phyloP scores from a whole-genome alignment of 2,113 vertebrate genomes.

The Jaculus jaculus region DNA sequence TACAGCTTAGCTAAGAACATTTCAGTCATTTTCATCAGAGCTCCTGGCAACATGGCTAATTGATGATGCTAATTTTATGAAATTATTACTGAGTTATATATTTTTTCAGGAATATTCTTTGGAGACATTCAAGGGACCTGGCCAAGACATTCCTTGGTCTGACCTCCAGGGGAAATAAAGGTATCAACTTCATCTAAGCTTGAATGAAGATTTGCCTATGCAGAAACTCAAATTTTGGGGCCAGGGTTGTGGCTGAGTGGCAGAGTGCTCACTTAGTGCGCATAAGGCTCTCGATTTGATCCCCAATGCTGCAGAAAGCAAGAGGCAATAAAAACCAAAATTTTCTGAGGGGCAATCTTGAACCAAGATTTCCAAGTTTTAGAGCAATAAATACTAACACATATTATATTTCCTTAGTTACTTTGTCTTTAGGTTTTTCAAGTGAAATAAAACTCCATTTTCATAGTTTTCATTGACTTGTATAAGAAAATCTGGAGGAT shows the following conservation, averaged over 20 bases:
- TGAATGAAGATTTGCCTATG: neutral
- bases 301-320: neutral
- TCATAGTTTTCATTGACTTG: neutral
- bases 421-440: neutral
- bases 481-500: neutral
- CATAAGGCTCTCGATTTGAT: neutral
- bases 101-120: slow-evolving; percentile 10
- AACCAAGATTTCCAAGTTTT: neutral
- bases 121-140: neutral
- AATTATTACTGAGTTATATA: neutral
- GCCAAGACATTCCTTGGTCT: neutral
- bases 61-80: neutral
- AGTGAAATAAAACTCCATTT: neutral
- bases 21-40: neutral
- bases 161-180: neutral
- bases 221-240: neutral
- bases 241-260: too few relatives aligned
- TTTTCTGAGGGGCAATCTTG: neutral
- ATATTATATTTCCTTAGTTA: neutral
- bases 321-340: neutral
- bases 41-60: neutral
- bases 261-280: neutral
- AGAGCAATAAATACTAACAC: neutral
- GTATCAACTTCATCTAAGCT: neutral
- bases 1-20: neutral